These are phyloP conservation scores for Agriopis marginaria DNA, from an alignment of 2,888 invertebrate species.

Conservation along the genomic window DNA sequence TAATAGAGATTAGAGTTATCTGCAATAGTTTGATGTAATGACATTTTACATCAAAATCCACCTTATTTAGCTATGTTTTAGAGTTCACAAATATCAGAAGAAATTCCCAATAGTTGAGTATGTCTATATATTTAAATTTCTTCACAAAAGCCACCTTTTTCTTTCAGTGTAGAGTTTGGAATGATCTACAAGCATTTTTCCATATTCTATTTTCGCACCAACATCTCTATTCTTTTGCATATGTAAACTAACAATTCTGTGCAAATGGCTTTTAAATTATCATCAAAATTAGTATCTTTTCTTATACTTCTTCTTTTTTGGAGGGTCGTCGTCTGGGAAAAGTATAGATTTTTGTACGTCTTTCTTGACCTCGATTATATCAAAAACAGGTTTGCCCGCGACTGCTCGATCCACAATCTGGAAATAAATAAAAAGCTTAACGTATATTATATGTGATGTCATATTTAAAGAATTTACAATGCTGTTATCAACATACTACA, in stretches of 20 bases:
- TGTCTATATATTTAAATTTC: neutral
- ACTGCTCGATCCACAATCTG: conserved; percentile 87
- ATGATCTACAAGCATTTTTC: neutral
- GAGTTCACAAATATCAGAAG: neutral
- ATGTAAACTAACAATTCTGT: too few relatives aligned
- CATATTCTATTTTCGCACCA: neutral
- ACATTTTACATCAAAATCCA: neutral
- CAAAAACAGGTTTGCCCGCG: conserved; percentile 78
- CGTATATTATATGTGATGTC: neutral
- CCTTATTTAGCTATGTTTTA: neutral
- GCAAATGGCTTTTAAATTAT: neutral
- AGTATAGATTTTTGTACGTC: conserved; percentile 85
- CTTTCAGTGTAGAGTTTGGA: neutral
- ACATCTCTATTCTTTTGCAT: neutral
- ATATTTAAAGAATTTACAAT: neutral
- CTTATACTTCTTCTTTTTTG: conserved; percentile 7
- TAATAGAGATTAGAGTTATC: neutral
- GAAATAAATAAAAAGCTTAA: conserved; percentile 39
- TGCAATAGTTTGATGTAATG: neutral
- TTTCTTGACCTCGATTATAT: conserved; percentile 67
- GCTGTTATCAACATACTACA: neutral
- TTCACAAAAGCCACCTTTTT: neutral
- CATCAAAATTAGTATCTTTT: neutral
- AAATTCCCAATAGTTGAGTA: neutral
- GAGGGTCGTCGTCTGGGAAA: conserved; percentile 85